Percentiles rank a stretch among this genome's conserved stretches.
Conservation (phyloP, 1,140 invertebrate genomes). For the Melanaphis sacchari region DNA sequence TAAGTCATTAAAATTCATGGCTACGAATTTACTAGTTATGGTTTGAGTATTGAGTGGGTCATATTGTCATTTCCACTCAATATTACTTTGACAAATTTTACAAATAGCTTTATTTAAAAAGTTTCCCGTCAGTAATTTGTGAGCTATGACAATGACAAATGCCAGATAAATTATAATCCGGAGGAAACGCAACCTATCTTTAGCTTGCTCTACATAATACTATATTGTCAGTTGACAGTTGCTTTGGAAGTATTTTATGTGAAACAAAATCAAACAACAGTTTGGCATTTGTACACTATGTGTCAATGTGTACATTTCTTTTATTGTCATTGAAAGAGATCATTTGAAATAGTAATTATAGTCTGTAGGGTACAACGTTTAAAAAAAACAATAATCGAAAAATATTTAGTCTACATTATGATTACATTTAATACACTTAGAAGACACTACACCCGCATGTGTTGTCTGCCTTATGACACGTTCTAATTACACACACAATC, state of each 20-base stretch:
- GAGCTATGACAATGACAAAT: background rate
- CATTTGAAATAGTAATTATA: background rate
- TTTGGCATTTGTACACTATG: background rate
- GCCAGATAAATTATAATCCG: background rate
- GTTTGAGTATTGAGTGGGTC: conserved; percentile 12
- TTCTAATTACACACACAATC: too few species aligned
- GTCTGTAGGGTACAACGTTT: background rate
- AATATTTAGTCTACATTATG: background rate
- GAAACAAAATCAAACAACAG: background rate
- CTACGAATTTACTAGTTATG: background rate
- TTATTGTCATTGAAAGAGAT: background rate
- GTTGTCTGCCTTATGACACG: too few species aligned
- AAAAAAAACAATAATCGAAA: background rate
- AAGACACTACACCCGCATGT: too few species aligned
- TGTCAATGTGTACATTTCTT: too few species aligned
- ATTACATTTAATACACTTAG: too few species aligned
- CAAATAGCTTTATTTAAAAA: conserved; percentile 16
- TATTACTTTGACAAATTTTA: conserved; percentile 18
- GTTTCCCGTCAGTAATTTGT: conserved; percentile 20
- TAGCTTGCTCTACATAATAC: background rate
- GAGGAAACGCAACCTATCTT: background rate
- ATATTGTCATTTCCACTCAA: conserved; percentile 5
- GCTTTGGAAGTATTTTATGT: background rate
- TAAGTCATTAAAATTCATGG: conserved; percentile 19
- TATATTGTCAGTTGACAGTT: background rate